Conservation (phyloP, 2,113 vertebrate genomes). For the Clupea harengus region DNA sequence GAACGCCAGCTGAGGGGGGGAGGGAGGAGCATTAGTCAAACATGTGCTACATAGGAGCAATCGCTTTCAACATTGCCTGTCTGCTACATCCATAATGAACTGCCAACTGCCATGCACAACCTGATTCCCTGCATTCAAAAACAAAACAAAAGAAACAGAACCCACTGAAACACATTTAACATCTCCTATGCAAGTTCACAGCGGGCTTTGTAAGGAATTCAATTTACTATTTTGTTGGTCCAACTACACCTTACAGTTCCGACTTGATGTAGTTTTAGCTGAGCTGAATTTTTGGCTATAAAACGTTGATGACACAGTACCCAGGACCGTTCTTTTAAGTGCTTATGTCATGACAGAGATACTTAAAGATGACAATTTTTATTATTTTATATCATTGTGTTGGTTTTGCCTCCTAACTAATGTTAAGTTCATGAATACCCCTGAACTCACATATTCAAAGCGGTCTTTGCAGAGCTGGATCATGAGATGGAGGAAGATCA, state of each 20-base stretch:
- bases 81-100: no score
- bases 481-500: constrained; percentile 97
- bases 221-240: no score
- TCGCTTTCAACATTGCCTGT: no score
- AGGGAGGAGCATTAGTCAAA: not conserved
- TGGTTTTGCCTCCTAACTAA: no score
- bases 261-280: not conserved
- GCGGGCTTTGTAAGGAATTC: not conserved
- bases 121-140: no score
- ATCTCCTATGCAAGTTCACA: not conserved
- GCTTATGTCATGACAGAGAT: no score
- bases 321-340: not conserved
- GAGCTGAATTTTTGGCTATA: not conserved
- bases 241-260: not conserved
- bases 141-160: no score
- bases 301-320: not conserved
- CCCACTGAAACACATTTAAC: no score
- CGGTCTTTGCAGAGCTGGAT: constrained; percentile 98
- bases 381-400: no score
- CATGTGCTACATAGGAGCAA: no score
- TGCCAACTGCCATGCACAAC: no score
- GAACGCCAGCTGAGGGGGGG: constrained; percentile 83
- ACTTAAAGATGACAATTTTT: no score
- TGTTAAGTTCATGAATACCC: not conserved
- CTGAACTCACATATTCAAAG: constrained; percentile 94